These are phyloP conservation scores for Mizuhopecten yessoensis DNA, from an alignment of 1,140 invertebrate genomes.

Conservation along the genomic window DNA sequence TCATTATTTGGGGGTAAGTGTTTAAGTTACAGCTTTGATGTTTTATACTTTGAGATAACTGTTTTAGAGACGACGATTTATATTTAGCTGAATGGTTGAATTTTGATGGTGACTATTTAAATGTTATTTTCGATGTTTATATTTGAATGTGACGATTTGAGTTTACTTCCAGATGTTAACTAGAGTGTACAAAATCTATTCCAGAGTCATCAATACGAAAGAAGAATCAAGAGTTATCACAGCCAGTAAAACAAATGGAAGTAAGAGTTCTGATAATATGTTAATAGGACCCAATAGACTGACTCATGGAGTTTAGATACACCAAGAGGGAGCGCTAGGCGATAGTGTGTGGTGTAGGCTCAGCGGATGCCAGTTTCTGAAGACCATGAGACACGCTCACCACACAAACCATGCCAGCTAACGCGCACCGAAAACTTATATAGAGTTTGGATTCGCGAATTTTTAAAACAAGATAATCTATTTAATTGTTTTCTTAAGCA, in stretches of 20 bases:
- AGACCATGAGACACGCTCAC: not conserved
- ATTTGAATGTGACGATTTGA: no score
- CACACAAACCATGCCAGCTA: not conserved
- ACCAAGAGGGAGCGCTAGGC: conserved; percentile 14
- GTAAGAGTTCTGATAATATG: not conserved
- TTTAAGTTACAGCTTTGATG: no score
- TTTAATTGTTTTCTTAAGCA: not conserved
- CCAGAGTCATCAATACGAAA: not conserved
- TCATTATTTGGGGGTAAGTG: not conserved
- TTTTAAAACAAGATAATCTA: not conserved
- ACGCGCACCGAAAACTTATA: not conserved
- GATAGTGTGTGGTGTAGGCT: not conserved
- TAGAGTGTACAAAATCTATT: not conserved
- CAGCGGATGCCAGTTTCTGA: not conserved
- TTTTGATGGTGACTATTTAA: no score
- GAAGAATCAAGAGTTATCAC: not conserved
- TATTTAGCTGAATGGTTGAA: no score
- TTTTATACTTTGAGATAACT: no score
- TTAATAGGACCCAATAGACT: conserved; percentile 1
- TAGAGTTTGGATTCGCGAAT: conserved; percentile 1
- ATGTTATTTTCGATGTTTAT: no score
- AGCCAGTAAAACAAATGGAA: no score
- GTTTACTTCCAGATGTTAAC: not conserved
- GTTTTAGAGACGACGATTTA: no score
- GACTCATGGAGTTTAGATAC: not conserved